Base-by-base conservation (phyloP, 2,888 invertebrate genomes). In the Drosophila picticornis region DNA sequence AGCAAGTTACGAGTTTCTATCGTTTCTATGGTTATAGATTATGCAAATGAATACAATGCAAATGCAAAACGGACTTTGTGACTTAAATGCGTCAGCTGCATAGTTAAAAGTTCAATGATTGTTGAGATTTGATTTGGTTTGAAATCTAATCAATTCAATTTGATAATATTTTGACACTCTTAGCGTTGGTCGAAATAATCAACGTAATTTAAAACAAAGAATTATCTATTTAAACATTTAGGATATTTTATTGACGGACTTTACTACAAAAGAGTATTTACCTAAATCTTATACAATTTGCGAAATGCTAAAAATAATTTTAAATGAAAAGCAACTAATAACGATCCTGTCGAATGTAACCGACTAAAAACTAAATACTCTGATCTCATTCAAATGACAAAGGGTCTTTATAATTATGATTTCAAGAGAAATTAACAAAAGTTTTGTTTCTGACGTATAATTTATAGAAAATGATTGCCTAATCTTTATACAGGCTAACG, bases 221-320 rank as follows among this genome's bases (percentile, higher is more conserved):
- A 7, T 11, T 51, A 38, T 38, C 7, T 19, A 2, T 13, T 38
- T 27, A 36, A 0, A 29, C 22, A 55, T 27, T 27, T 27, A 13
- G 11, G 4, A 38, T 32, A 55, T 32, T 40, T 38, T 38, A 65
- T 50, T 50, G 65, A 31, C 31, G 13, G 7, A 31, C 10, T 29
- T 25, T 31, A 32, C 36, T 27, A n/a, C 1, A 13, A 16, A 36
- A n/a, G 4, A 13, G 10, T 19, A 48, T 38, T 64, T n/a, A 29
- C 48, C 31, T 16, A n/a, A 31, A 46, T 63, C 10, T 16, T 25
- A n/a, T 13, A 11, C 40, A 5, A 40, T 36, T 16, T 3, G 29
- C 27, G 1, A 11, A 11, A 29, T 32, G 25, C 31, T 16, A 19
- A 11, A 34, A 68, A 32, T 7, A 1, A 32, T 51, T 46, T 32